A percentile compares a stretch with the other conserved stretches of the same genome.
Evolutionary conservation across 2,888 invertebrate species (phyloP).

Genomic region (Tetropium fuscum): DNA sequence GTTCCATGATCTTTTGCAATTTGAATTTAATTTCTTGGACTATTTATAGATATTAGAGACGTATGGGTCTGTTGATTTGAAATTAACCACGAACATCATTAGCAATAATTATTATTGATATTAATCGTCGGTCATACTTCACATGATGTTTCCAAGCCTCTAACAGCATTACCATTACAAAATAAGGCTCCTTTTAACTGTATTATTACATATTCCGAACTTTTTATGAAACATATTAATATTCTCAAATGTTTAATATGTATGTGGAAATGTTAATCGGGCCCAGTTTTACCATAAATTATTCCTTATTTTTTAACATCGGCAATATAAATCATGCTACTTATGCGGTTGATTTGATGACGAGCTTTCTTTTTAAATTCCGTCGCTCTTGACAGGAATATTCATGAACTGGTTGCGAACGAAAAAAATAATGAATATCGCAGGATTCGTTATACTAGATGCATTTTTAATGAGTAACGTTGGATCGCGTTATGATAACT

Average conservation of each 20-base stretch:
- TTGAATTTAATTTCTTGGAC: too few relatives aligned
- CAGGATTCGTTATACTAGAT: constrained; percentile 29
- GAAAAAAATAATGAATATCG: constrained; percentile 27
- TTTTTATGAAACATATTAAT: constrained; percentile 40
- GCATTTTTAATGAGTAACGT: constrained; percentile 34
- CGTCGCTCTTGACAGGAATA: constrained; percentile 41
- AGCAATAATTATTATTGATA: constrained; percentile 8
- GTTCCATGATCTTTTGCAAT: too few relatives aligned
- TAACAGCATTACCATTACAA: constrained; percentile 38
- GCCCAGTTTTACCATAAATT: constrained; percentile 44
- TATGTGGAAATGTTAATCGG: constrained; percentile 39
- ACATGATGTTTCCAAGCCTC: neutral
- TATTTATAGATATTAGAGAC: too few relatives aligned
- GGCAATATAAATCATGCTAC: constrained; percentile 40
- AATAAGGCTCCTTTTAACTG: constrained; percentile 35
- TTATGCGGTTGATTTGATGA: constrained; percentile 41
- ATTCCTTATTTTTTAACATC: constrained; percentile 40
- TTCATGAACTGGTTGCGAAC: constrained; percentile 43
- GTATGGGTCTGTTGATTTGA: neutral
- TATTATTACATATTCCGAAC: constrained; percentile 36
- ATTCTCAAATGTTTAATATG: constrained; percentile 44
- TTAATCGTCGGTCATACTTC: neutral
- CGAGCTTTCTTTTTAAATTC: constrained; percentile 45
- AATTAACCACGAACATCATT: neutral
- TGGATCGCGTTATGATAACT: constrained; percentile 30